Evolutionary conservation across 2,113 vertebrate genomes (phyloP).

Genomic region (Apaloderma vittatum): DNA sequence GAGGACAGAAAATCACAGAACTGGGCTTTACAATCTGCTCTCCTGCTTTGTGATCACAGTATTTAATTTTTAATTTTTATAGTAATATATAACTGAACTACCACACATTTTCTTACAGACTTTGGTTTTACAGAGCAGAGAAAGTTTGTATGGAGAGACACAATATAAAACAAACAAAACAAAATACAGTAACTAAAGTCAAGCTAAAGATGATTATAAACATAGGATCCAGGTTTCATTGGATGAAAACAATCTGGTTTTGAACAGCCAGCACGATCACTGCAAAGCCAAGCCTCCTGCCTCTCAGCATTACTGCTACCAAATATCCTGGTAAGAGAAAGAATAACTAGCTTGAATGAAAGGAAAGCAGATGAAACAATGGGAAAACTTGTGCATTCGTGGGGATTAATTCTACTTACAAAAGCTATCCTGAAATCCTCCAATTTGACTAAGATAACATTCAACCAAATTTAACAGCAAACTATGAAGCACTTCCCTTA

Average conservation of each 20-base stretch:
- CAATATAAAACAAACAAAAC: not conserved
- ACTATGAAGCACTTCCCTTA: not conserved
- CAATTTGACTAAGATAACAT: slow-evolving; percentile 15
- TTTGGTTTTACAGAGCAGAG: not conserved
- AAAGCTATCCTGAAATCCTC: not conserved
- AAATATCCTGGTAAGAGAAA: not conserved
- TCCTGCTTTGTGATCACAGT: not conserved
- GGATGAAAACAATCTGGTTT: not conserved
- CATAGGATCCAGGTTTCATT: not conserved
- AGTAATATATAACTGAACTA: not conserved
- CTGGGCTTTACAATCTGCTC: not conserved
- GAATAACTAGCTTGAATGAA: not conserved
- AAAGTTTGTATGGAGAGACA: not conserved
- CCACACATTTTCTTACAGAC: not conserved
- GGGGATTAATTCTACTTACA: slow-evolving; percentile 33
- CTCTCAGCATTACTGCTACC: not conserved
- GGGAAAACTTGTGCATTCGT: not conserved
- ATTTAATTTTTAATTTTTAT: not conserved
- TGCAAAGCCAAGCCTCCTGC: not conserved
- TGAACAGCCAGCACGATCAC: not conserved
- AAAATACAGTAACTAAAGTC: not conserved
- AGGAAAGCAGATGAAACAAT: not conserved
- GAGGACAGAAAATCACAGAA: not conserved
- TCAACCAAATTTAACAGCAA: slow-evolving; percentile 41
- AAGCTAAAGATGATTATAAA: not conserved